A percentile compares a stretch with the other conserved stretches of the same genome.
These are phyloP conservation scores for Cinclus cinclus DNA, from an alignment of 2,113 vertebrate species.

Conservation along the genomic window DNA sequence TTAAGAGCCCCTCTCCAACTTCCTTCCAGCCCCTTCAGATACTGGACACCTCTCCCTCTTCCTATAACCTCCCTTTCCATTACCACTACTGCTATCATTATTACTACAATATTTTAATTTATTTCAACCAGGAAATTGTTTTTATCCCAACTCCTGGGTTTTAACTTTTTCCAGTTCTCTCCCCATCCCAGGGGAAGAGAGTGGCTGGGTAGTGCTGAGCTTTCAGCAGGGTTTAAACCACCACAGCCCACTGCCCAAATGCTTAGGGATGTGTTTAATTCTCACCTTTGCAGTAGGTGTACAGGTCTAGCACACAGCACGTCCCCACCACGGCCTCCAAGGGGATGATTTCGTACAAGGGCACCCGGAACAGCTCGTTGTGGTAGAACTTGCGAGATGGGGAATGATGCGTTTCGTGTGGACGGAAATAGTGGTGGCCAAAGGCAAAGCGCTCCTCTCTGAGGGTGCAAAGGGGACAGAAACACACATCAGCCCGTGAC, in stretches of 20 bases:
- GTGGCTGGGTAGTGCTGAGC: background rate
- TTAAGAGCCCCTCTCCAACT: background rate
- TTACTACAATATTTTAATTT: background rate
- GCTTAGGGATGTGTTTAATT: fast-evolving
- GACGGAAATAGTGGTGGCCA: constrained; percentile 98
- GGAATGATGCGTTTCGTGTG: constrained; percentile 96
- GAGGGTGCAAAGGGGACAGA: background rate
- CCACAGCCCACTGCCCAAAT: background rate
- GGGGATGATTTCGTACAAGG: constrained; percentile 96
- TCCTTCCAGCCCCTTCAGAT: background rate
- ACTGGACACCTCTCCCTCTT: background rate
- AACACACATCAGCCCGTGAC: background rate
- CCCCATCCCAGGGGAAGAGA: fast-evolving
- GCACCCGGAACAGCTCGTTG: constrained; percentile 96
- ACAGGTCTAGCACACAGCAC: constrained; percentile 95
- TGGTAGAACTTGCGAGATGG: constrained; percentile 96
- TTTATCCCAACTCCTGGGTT: background rate
- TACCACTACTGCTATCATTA: background rate
- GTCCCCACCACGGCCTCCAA: constrained; percentile 94
- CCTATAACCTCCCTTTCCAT: background rate
- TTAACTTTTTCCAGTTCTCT: background rate
- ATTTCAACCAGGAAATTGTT: background rate
- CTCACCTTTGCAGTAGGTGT: constrained; percentile 95
- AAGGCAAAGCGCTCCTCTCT: constrained; percentile 97
- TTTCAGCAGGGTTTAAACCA: background rate